Evolutionary conservation across 2,113 vertebrate species (phyloP).

Genomic region (Pseudopodoces humilis): DNA sequence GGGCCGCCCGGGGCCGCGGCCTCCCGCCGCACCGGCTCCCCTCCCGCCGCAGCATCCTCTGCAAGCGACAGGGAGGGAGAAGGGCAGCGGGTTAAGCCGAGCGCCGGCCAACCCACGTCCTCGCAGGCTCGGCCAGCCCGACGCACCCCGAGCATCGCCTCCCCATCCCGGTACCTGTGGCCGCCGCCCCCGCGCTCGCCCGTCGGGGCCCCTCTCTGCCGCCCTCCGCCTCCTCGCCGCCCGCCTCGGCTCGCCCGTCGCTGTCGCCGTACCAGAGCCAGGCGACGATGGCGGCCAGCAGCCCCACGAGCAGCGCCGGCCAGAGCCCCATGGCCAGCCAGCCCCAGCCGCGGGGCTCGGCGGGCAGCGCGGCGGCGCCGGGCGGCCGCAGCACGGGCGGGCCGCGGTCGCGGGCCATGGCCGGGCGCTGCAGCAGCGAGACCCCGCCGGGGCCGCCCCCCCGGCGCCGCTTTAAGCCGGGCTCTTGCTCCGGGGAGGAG

Average conservation of each 20-base stretch:
- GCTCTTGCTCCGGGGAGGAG: not conserved
- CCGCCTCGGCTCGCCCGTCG: not conserved
- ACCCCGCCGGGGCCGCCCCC: not conserved
- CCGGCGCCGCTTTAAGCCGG: not conserved
- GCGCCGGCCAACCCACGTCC: not conserved
- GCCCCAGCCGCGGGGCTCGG: not conserved
- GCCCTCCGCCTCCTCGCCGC: not conserved
- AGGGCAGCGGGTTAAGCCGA: not conserved
- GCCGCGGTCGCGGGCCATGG: not conserved
- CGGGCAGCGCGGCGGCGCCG: not conserved
- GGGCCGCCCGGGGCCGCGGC: not conserved
- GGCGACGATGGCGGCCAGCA: constrained; percentile 48
- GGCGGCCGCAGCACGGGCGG: not conserved
- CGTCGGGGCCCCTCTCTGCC: not conserved
- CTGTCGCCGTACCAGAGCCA: constrained; percentile 55
- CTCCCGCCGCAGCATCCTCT: constrained; percentile 29
- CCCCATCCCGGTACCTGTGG: not conserved
- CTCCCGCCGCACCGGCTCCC: not conserved
- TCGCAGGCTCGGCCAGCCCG: not conserved
- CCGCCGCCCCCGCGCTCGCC: no score
- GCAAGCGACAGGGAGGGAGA: not conserved
- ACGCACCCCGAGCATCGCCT: rapidly evolving
- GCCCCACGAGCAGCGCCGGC: constrained; percentile 43
- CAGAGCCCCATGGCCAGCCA: not conserved
- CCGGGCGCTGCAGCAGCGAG: not conserved